Evolutionary conservation across 30 jellyfish, hydroid and myxozoan species (phyloP), one percentile per base, ranked within the genome.

Genomic region (Turritopsis dohrnii): DNA sequence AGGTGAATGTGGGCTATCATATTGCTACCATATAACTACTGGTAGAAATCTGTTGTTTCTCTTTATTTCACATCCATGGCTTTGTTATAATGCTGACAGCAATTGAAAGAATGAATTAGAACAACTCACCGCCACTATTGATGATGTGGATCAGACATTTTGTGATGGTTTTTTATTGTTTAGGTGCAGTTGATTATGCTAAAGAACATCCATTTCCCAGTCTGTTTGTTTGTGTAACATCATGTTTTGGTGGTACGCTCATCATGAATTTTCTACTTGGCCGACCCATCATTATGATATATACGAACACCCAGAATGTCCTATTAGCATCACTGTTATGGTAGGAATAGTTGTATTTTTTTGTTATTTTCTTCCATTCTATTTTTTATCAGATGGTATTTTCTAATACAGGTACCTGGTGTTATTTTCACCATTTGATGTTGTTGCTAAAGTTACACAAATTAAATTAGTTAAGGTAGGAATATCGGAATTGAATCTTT

Each of bases 171-270:
- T 41, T 41, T 13, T 41, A 3, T 41, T 4, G 9, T 69, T 69
- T 69, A 90, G 97, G 93, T 5, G 81, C 96, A 22, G 69, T 72
- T 13, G 87, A 66, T 7, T 85, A 81, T 86, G 97, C 97, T 26
- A 81, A 79, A 75, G 66, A 53, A n/a, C 97, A 86, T 79, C 96
- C 95, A 16, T 71, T 90, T 7, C 54, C 95, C 28, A 90, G 97
- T 65, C 86, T 91, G 96, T 86, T 86, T 79, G 97, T 90, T 71
- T 81, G 93, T 86, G 88, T 90, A 19, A 60, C 82, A 22, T 90
- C 97, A 28, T 85, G 96, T 76, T 83, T 80, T 86, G 97, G 95
- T 30, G 97, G 97, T 52, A 72, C 89, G 27, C 77, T 90, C 79
- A 54, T 90, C 7, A 85, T 72, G 72, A 83, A 86, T 27, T 75